Evolutionary conservation across 2,797 vertebrate species (phyloP).

Genomic region (Rhinogobio ventralis): DNA sequence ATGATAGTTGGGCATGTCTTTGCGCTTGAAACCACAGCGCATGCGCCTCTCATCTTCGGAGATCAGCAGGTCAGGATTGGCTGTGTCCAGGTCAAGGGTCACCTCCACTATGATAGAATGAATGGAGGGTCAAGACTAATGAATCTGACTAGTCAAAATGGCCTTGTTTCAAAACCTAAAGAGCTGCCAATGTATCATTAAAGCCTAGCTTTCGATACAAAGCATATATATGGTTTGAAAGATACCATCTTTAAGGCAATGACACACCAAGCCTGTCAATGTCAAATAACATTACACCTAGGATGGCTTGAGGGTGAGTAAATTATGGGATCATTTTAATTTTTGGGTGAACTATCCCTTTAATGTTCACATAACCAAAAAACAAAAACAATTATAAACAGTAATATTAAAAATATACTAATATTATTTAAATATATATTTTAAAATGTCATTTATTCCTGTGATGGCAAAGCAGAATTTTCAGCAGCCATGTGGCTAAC

Average conservation of each 20-base stretch:
- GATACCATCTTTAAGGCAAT: background rate
- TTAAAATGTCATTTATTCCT: no score
- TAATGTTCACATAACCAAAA: no score
- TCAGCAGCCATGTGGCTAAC: no score
- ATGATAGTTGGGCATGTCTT: constrained; percentile 79
- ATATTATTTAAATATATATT: no score
- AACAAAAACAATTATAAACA: no score
- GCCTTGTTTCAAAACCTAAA: background rate
- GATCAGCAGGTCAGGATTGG: constrained; percentile 82
- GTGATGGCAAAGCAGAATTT: no score
- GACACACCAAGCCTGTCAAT: background rate
- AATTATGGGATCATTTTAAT: no score
- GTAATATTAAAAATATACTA: no score
- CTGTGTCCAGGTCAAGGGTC: constrained; percentile 78
- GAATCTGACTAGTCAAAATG: background rate
- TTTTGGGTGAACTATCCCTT: no score
- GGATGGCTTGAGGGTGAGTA: no score
- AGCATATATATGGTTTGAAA: background rate
- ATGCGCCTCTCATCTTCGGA: constrained; percentile 76
- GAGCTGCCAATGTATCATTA: background rate
- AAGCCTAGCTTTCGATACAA: background rate
- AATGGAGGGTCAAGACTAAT: constrained; percentile 8
- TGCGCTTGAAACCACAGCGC: constrained; percentile 80
- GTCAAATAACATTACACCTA: background rate
- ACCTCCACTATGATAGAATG: constrained; percentile 74